These are phyloP conservation scores for Drosophila kurseongensis DNA, from an alignment of 1,140 invertebrate genomes.

Conservation along the genomic window DNA sequence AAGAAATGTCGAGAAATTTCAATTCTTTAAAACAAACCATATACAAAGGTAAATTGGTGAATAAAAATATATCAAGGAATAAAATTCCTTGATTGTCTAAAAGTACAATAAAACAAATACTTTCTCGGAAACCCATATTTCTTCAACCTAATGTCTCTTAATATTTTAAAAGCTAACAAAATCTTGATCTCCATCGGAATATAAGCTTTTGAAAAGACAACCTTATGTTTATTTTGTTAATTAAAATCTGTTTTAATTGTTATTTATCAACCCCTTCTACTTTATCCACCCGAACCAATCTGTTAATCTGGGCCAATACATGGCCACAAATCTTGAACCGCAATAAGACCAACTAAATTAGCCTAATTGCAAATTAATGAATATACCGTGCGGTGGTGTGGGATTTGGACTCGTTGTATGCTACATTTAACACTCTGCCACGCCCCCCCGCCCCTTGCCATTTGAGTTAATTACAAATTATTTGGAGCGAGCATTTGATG, in stretches of 20 bases:
- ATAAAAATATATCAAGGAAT: background rate
- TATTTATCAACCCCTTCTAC: too few relatives aligned
- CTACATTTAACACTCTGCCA: conserved; percentile 19
- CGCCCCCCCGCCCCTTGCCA: background rate
- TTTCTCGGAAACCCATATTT: too few relatives aligned
- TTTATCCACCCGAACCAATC: background rate
- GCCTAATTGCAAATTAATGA: conserved; percentile 49
- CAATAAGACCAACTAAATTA: conserved; percentile 31
- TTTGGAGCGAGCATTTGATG: conserved; percentile 25
- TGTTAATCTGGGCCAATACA: background rate
- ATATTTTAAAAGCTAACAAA: too few relatives aligned
- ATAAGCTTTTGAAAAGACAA: too few relatives aligned
- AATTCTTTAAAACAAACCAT: conserved; percentile 7
- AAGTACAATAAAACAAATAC: too few relatives aligned
- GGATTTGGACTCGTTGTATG: background rate
- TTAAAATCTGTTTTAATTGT: too few relatives aligned
- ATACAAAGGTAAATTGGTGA: background rate
- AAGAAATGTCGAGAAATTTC: conserved; percentile 3
- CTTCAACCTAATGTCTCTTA: too few relatives aligned
- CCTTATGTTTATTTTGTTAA: too few relatives aligned
- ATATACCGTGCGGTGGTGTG: conserved; percentile 9
- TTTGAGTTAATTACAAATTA: conserved; percentile 53
- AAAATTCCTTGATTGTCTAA: too few relatives aligned
- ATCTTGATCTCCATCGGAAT: too few relatives aligned
- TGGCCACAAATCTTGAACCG: conserved; percentile 18